Percentiles rank a stretch among this genome's conserved stretches.
phyloP scores from a whole-genome alignment of 2,888 invertebrate species.

The Molorchus minor region DNA sequence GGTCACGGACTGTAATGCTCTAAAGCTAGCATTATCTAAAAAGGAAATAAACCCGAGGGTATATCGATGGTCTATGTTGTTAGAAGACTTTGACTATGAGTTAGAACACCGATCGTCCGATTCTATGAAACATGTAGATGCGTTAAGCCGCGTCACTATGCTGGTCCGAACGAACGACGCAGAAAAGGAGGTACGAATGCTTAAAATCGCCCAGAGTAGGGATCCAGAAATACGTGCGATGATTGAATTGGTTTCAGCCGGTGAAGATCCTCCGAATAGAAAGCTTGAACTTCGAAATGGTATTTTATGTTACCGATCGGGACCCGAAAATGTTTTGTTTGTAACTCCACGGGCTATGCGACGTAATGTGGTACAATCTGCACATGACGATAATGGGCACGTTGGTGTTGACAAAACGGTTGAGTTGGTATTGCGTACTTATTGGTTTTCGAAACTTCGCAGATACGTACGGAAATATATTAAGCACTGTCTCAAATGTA shows the following conservation, averaged over 20 bases:
- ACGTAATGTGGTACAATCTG: not conserved
- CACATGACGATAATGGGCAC: not conserved
- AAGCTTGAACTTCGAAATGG: not conserved
- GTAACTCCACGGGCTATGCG: not conserved
- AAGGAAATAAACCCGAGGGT: slow-evolving; percentile 47
- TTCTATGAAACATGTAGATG: slow-evolving; percentile 29
- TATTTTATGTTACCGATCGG: not conserved
- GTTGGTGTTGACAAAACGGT: not conserved
- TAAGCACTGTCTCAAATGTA: not conserved
- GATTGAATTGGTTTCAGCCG: too few relatives aligned
- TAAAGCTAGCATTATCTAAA: slow-evolving; percentile 44
- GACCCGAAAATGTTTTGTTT: not conserved
- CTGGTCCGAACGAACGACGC: too few relatives aligned
- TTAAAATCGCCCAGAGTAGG: too few relatives aligned
- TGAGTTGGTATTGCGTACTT: not conserved
- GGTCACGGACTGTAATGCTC: slow-evolving; percentile 50
- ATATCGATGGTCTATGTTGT: slow-evolving; percentile 49
- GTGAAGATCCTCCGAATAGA: not conserved
- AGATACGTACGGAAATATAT: not conserved
- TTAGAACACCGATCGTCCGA: slow-evolving; percentile 25
- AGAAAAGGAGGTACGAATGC: too few relatives aligned
- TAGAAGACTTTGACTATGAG: slow-evolving; percentile 40
- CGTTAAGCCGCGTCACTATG: too few relatives aligned
- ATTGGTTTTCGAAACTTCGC: not conserved
- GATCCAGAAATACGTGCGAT: too few relatives aligned